Base-by-base conservation (phyloP, 1,140 invertebrate species). In the Drosophila mauritiana region DNA sequence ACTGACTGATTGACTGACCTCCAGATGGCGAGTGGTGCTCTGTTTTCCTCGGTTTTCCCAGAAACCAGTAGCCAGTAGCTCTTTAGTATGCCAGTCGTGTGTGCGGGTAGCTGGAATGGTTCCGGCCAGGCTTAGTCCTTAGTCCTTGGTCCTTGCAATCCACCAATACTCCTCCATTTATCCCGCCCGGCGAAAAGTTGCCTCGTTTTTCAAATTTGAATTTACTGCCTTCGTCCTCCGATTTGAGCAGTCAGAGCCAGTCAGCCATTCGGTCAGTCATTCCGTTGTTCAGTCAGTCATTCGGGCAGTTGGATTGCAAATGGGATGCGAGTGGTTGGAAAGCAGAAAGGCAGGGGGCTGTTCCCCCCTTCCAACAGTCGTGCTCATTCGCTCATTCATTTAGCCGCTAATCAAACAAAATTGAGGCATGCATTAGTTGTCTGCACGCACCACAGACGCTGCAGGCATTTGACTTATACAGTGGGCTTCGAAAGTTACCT, bases 341-440 rank as follows among this genome's bases (percentile, higher is more conserved):
- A 46, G 5, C 11, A 20, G 3, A 22, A 7, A 25, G 20, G 43
- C 1, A 2, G 13, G 11, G 11, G 45, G 22, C 20, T 4, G 3
- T 7, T 27, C 25, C 15, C 17, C 13, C 11, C 17, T 12, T 34
- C 46, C 55, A 13, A 15, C 39, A 34, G 34, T 42, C 70, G 55
- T 68, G 61, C 55, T 68, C 73, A 77, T 51, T 77, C 73, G 73
- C 56, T 77, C 74, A 77, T 77, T 77, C 74, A 77, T 77, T 77
- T 77, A 77, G 73, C 74, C 74, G 74, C 74, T 77, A 77, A 77
- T 77, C 74, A 77, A 77, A 77, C 74, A 77, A 77, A 77, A 77
- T 77, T 77, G 74, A 77, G 73, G 74, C 74, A 77, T 77, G 73
- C 74, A 77, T 77, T 77, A 77, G 73, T 77, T 77, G 25, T 73